Evolutionary conservation across 2,797 vertebrate species (phyloP).

Genomic region (Gephyroberyx darwinii): DNA sequence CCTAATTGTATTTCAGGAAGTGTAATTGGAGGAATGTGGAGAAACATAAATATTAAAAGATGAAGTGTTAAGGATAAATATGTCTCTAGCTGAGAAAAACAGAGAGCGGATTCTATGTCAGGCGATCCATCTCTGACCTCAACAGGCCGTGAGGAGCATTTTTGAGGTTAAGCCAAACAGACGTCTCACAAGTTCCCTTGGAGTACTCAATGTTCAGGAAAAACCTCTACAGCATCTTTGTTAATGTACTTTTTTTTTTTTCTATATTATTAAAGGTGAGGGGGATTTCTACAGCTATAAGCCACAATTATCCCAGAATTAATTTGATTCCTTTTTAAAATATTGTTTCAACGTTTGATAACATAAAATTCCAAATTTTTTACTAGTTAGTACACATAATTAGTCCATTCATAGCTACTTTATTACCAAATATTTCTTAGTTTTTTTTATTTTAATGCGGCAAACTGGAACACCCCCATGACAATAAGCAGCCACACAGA

Average conservation of each 20-base stretch:
- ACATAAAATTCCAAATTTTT: constrained; percentile 48
- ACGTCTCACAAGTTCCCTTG: constrained; percentile 38
- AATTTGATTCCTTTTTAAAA: constrained; percentile 36
- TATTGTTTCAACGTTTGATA: constrained; percentile 47
- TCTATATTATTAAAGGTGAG: constrained; percentile 22
- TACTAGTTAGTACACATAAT: constrained; percentile 56
- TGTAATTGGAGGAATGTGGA: constrained; percentile 70
- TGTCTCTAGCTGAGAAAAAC: constrained; percentile 45
- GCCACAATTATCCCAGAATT: constrained; percentile 27
- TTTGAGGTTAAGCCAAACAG: constrained; percentile 40
- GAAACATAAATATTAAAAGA: constrained; percentile 71
- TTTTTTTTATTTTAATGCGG: constrained; percentile 55
- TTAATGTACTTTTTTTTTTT: constrained; percentile 40
- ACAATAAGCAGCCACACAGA: constrained; percentile 40
- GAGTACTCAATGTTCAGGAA: constrained; percentile 42
- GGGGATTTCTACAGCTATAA: constrained; percentile 41
- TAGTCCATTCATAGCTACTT: constrained; percentile 50
- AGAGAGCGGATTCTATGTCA: constrained; percentile 37
- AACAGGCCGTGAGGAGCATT: constrained; percentile 41
- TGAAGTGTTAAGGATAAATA: constrained; percentile 58
- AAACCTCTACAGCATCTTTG: constrained; percentile 35
- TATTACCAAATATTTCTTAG: constrained; percentile 52
- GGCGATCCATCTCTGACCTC: constrained; percentile 27
- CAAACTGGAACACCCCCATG: constrained; percentile 60
- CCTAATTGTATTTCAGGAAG: constrained; percentile 67